Conservation (phyloP, 2,888 invertebrate species). For the Hanleya hanleyi region DNA sequence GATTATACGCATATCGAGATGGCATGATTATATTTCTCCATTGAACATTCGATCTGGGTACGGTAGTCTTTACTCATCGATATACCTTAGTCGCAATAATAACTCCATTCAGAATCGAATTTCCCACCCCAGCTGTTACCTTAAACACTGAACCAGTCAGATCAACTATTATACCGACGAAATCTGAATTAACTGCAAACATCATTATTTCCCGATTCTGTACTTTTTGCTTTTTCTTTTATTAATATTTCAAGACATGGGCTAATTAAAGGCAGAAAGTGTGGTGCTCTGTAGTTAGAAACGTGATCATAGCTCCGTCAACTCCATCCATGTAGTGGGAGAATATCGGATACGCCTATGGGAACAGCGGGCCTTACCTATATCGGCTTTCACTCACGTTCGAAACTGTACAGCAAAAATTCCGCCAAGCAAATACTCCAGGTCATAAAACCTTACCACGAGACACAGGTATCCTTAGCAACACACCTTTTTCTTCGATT, state of each 20-base stretch:
- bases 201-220: not conserved
- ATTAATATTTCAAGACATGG: conserved; percentile 5
- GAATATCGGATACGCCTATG: not conserved
- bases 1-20: too few species aligned
- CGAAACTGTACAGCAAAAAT: not conserved
- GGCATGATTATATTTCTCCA: too few species aligned
- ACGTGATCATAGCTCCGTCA: conserved; percentile 1
- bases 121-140: too few species aligned
- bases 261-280: conserved; percentile 1
- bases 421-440: not conserved
- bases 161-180: too few species aligned
- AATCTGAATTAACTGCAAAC: not conserved
- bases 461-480: conserved; percentile 5
- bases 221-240: not conserved
- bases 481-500: conserved; percentile 9
- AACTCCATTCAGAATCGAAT: too few species aligned
- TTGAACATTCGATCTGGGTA: too few species aligned
- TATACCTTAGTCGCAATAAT: too few species aligned
- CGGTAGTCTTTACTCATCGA: too few species aligned
- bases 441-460: not conserved
- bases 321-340: not conserved
- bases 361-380: not conserved
- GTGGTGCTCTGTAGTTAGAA: not conserved
- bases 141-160: too few species aligned
- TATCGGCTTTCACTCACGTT: not conserved